Evolutionary conservation across 2,113 vertebrate species (phyloP).

Genomic region (Colossoma macropomum): DNA sequence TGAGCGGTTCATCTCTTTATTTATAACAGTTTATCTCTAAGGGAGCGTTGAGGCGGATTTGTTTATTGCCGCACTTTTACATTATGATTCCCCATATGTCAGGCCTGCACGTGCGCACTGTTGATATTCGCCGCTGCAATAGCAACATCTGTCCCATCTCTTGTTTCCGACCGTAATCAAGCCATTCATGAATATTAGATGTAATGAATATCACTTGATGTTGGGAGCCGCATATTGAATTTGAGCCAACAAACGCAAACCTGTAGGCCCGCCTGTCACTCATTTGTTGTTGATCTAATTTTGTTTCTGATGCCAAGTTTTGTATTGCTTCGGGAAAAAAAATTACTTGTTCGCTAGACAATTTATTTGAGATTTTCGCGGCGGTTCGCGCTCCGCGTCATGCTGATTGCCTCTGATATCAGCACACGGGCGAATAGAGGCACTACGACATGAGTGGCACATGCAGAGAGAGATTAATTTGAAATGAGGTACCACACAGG

Average conservation of each 20-base stretch:
- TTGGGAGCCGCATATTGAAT: neutral
- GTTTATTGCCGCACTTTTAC: slow-evolving; percentile 2
- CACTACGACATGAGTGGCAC: neutral
- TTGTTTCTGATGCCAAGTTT: neutral
- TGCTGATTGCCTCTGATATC: slow-evolving; percentile 1
- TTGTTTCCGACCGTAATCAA: slow-evolving; percentile 6
- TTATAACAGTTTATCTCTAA: slow-evolving; percentile 9
- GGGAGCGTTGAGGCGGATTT: neutral
- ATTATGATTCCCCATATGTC: slow-evolving; percentile 14
- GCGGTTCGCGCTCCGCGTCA: neutral
- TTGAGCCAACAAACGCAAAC: neutral
- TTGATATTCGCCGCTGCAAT: neutral
- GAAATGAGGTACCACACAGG: neutral
- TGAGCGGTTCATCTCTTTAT: too few relatives aligned
- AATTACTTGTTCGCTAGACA: neutral
- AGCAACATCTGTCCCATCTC: slow-evolving; percentile 7
- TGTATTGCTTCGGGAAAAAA: neutral
- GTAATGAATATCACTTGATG: slow-evolving; percentile 22
- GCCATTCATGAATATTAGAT: slow-evolving; percentile 25
- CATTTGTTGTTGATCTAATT: slow-evolving; percentile 7
- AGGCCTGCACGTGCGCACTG: neutral
- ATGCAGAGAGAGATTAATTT: neutral
- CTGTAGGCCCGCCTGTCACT: neutral
- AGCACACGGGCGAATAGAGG: neutral
- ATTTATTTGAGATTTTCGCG: slow-evolving; percentile 2